Evolutionary conservation across 2,888 invertebrate species (phyloP), one percentile per base, ranked within the genome.

Genomic region (Sarcophaga rosellei): DNA sequence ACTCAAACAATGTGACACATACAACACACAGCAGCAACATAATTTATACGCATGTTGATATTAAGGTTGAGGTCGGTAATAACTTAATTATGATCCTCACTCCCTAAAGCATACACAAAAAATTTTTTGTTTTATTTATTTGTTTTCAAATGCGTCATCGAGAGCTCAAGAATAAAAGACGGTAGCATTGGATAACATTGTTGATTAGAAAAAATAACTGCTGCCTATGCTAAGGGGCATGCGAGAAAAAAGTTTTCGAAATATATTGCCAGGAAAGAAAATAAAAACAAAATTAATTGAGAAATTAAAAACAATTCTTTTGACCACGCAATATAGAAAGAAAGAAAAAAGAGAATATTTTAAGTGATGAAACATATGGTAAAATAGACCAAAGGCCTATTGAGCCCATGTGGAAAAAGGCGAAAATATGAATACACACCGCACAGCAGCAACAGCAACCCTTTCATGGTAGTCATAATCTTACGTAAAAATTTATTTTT

Each of bases 11-110:
- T 53, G 3, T 17, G 15, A 53, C 17, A 20, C 44, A 35, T 57
- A 57, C 45, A 69, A 35, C 69, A 79, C 45, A 47, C 62, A 75
- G 21, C 10, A 61, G 21, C 10, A 61, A n/a, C 61, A 45, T 23
- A 73, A 84, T 75, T 70, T 65, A 61, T 70, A 72, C 59, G 47
- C 75, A 68, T 79, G 23, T 72, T 79, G 75, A 69, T 83, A 81
- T 84, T 80, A 63, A 53, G 45, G 23, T 72, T 79, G 75, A 69
- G 86, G 83, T 84, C 77, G 65, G 53, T 84, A 84, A 84, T 78
- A 87, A 86, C 87, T 87, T 84, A 86, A 88, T 88, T 87, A 85
- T 85, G 77, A 85, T 80, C 3, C 17, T 53, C 17, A 15, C 15
- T 53, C 17, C 5, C 35, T 35, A 35, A 1, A 35, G 1, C 53